Percentiles rank a stretch among this genome's conserved stretches.
Evolutionary conservation across 1,140 invertebrate species (phyloP).

Genomic region (Tetragnatha versicolor): DNA sequence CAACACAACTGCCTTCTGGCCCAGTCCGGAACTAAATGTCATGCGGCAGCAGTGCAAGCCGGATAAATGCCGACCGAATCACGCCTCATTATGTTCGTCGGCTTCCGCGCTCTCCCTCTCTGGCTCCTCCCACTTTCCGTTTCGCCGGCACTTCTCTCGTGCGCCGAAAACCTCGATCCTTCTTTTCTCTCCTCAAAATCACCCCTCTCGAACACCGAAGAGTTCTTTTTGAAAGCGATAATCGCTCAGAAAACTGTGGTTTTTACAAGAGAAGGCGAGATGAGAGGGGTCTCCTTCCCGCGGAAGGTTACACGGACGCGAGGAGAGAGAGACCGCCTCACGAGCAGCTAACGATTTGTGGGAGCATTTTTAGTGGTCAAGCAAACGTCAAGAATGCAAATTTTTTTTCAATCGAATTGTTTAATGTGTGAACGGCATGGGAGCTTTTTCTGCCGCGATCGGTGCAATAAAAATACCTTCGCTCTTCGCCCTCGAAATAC

Average conservation of each 20-base stretch:
- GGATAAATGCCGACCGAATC: conserved; percentile 52
- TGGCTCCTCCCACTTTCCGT: conserved; percentile 43
- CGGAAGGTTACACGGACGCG: conserved; percentile 31
- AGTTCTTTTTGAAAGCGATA: no score
- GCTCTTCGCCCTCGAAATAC: no score
- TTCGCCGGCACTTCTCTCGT: not conserved
- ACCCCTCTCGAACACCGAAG: no score
- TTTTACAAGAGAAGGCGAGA: not conserved
- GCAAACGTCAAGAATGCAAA: conserved; percentile 49
- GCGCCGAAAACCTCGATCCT: not conserved
- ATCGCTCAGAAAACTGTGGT: not conserved
- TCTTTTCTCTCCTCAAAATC: not conserved
- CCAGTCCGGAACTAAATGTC: conserved; percentile 57
- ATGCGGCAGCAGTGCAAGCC: conserved; percentile 24
- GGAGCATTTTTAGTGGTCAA: conserved; percentile 54
- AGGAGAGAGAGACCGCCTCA: conserved; percentile 35
- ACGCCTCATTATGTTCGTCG: conserved; percentile 45
- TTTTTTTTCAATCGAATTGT: conserved; percentile 28
- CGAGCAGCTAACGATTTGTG: conserved; percentile 42
- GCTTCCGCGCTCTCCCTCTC: conserved; percentile 26
- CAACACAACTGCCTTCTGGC: conserved; percentile 53
- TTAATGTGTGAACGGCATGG: not conserved
- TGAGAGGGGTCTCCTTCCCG: not conserved
- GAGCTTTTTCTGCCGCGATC: not conserved
- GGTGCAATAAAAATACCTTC: not conserved